Conservation (phyloP, 2,888 invertebrate species). For the Andrena bucephala region DNA sequence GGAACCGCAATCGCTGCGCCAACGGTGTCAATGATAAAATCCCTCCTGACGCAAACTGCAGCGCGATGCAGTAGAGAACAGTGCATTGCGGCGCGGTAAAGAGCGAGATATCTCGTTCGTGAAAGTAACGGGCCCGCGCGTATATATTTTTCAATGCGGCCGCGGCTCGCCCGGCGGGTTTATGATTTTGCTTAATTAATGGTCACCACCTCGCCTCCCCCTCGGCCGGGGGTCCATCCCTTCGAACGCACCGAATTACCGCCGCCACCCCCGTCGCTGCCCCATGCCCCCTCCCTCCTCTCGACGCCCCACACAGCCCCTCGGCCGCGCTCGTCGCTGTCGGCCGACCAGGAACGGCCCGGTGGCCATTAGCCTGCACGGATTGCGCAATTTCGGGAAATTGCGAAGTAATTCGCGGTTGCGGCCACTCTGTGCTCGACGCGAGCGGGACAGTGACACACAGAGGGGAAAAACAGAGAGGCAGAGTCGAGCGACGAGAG, state of each 20-base stretch:
- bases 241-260: conserved; percentile 27
- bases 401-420: conserved; percentile 77
- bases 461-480: conserved; percentile 2
- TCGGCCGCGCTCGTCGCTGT: conserved; percentile 7
- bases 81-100: conserved; percentile 22
- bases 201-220: conserved; percentile 56
- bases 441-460: conserved; percentile 15
- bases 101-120: conserved; percentile 59
- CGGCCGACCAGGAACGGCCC: conserved; percentile 50
- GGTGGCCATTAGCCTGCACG: conserved; percentile 72
- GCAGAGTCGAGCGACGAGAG: background rate
- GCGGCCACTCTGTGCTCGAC: conserved; percentile 63
- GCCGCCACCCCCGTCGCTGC: conserved; percentile 14
- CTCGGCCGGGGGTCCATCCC: conserved; percentile 29
- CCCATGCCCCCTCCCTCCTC: background rate
- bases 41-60: conserved; percentile 51
- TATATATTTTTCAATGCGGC: conserved; percentile 69
- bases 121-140: conserved; percentile 68
- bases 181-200: conserved; percentile 81
- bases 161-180: conserved; percentile 64
- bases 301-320: background rate
- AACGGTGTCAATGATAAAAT: conserved; percentile 49
- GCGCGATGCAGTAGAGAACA: conserved; percentile 36
- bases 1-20: conserved; percentile 12
- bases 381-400: conserved; percentile 80